A percentile compares a stretch with the other conserved stretches of the same genome.
Conservation (phyloP, 1,140 invertebrate species). For the Acromyrmex heyeri region DNA sequence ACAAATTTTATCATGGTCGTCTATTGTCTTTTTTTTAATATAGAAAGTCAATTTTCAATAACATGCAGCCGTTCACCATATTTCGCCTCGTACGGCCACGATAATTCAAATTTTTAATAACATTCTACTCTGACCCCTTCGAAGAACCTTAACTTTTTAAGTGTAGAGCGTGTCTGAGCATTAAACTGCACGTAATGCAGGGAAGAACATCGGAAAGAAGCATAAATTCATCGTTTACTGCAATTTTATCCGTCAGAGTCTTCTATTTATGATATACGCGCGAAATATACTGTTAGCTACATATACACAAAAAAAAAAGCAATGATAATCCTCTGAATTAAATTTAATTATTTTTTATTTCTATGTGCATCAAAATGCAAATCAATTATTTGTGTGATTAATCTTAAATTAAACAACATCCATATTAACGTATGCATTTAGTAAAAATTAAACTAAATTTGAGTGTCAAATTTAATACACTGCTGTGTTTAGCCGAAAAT, state of each 20-base stretch:
- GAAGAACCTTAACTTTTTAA: conserved; percentile 27
- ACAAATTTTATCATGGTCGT: conserved; percentile 6
- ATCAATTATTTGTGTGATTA: too few relatives aligned
- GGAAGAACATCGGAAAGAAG: background rate
- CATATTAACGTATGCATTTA: too few relatives aligned
- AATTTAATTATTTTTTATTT: too few relatives aligned
- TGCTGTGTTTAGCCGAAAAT: too few relatives aligned
- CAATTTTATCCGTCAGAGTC: background rate
- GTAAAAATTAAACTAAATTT: too few relatives aligned
- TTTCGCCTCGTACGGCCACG: background rate
- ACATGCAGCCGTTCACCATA: conserved; percentile 19
- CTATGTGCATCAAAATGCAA: too few relatives aligned
- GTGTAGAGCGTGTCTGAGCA: background rate
- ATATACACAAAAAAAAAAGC: too few relatives aligned
- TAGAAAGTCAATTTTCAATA: conserved; percentile 43
- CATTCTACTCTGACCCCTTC: conserved; percentile 3
- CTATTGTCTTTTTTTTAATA: conserved; percentile 2
- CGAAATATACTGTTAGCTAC: background rate
- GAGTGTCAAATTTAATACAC: too few relatives aligned
- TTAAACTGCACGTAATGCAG: conserved; percentile 18
- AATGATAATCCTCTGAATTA: too few relatives aligned
- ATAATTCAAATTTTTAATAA: conserved; percentile 56
- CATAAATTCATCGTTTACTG: conserved; percentile 15
- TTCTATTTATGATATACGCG: background rate
- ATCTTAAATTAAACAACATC: too few relatives aligned